Conservation (phyloP, 2,113 vertebrate species). For the Amblyornis subalaris region DNA sequence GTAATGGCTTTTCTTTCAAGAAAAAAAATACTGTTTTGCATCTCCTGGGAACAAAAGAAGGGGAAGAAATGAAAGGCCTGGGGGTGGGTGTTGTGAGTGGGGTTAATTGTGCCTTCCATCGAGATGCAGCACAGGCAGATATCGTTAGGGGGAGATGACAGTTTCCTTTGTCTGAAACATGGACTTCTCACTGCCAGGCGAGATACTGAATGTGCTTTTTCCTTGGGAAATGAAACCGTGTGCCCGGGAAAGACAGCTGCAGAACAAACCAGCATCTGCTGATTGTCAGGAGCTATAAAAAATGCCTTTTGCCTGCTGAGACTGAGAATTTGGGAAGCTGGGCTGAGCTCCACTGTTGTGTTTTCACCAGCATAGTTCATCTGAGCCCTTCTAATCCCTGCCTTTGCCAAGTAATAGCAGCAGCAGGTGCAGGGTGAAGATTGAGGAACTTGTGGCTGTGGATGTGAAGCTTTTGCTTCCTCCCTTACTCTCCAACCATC, state of each 20-base stretch:
- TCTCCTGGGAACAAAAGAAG: background rate
- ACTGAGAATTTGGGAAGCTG: background rate
- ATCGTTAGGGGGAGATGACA: slow-evolving; percentile 45
- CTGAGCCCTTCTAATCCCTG: background rate
- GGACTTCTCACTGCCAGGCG: background rate
- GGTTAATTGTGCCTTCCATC: slow-evolving; percentile 1
- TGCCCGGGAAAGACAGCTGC: background rate
- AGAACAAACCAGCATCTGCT: background rate
- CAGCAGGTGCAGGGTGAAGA: background rate
- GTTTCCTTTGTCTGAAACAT: slow-evolving; percentile 15
- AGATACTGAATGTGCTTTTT: background rate
- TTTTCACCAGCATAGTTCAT: background rate
- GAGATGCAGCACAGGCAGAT: background rate
- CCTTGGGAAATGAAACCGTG: background rate
- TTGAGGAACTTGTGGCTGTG: background rate
- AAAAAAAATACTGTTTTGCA: background rate
- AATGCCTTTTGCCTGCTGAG: background rate
- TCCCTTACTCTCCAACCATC: rapidly evolving
- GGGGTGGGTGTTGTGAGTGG: background rate
- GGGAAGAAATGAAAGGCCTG: background rate
- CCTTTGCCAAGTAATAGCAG: background rate
- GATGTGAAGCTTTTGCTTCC: background rate
- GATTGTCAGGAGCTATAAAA: background rate
- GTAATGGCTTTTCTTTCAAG: background rate
- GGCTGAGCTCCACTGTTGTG: background rate